Base-by-base conservation (phyloP, 2,888 invertebrate genomes). In the Rotaria magnacalcarata region DNA sequence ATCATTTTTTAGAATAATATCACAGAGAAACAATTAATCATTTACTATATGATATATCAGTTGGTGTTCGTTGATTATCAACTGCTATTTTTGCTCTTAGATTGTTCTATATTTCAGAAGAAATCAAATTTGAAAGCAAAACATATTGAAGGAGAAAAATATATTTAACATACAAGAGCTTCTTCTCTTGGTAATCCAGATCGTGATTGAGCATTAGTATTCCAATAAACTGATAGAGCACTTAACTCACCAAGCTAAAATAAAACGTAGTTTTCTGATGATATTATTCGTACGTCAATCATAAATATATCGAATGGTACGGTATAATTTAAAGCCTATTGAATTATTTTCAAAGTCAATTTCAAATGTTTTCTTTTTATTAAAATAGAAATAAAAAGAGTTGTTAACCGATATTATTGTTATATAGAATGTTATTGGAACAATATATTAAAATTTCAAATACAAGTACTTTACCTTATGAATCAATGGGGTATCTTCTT, bases 401-500 rank as follows among this genome's bases (percentile, higher is more conserved):
- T 47, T 10, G 47, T 47, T 7, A 47, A 47, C 11, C 47, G 11
- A 47, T 47, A 47, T 47, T 47, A 11, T 47, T 47, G 34, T 47
- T 11, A 47, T 47, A 47, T 47, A 10, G 47, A 47, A 47, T 47
- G 11, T 52, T 52, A 52, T 52, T 52, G 16, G 52, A 52, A 52
- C 11, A 52, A 52, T 14, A 52, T 52, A 52, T 52, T 14, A 52
- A 52, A 52, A 14, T 52, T 16, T 50, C 1, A 16, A 52, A 52
- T 16, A 14, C 16, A 52, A 52, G 11, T 52, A 52, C 16, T 47
- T 10, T 47, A 91, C 90, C 89, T 91, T 91, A 88, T 94, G 96
- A 89, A 97, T 96, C 58, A 94, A 94, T 67, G 94, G 94, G 87
- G 94, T 94, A 88, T 95, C 94, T 84, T 92, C 92, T 87, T 94